Conservation (phyloP, 2,888 invertebrate genomes). For the Alloplasta piceator region DNA sequence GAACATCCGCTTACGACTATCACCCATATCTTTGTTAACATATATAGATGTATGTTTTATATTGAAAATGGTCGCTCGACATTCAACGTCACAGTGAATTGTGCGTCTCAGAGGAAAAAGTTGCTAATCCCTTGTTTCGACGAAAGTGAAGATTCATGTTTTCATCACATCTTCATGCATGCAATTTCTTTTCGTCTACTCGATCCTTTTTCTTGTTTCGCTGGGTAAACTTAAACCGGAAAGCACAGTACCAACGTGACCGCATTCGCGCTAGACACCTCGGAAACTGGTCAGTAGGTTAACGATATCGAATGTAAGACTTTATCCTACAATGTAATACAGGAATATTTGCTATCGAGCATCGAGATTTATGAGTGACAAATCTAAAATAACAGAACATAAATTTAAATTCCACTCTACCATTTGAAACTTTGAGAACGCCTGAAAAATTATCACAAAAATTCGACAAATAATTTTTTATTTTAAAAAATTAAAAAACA, state of each 20-base stretch:
- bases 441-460: no score
- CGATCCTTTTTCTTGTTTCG: slow-evolving; percentile 22
- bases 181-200: neutral
- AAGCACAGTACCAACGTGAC: slow-evolving; percentile 57
- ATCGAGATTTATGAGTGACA: no score
- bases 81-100: slow-evolving; percentile 12
- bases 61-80: slow-evolving; percentile 50
- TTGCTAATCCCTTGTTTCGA: slow-evolving; percentile 42
- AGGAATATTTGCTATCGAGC: slow-evolving; percentile 29
- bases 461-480: no score
- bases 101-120: slow-evolving; percentile 30
- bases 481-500: no score
- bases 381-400: neutral
- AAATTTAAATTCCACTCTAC: neutral
- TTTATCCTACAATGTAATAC: slow-evolving; percentile 65
- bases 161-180: neutral
- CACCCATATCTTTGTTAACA: slow-evolving; percentile 18
- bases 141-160: slow-evolving; percentile 30
- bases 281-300: slow-evolving; percentile 81
- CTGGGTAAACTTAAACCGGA: slow-evolving; percentile 46
- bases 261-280: slow-evolving; percentile 70
- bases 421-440: no score
- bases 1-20: slow-evolving; percentile 56
- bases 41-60: slow-evolving; percentile 2
- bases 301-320: slow-evolving; percentile 75